These are phyloP conservation scores for Hypercompe scribonia DNA, from an alignment of 2,888 invertebrate species.

Conservation along the genomic window DNA sequence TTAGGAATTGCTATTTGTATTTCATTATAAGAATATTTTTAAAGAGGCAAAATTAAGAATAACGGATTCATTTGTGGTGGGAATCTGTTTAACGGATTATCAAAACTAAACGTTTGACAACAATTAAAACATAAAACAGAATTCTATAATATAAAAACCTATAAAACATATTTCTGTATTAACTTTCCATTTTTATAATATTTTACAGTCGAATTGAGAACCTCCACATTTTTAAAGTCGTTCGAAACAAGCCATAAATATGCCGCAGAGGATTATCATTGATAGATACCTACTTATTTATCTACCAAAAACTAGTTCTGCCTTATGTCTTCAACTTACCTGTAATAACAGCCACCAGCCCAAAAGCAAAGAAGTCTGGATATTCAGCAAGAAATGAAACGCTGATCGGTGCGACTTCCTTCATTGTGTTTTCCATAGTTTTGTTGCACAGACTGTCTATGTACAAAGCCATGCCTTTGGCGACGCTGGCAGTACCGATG, in stretches of 20 bases:
- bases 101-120: neutral
- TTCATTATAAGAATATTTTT: neutral
- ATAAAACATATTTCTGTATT: no score
- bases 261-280: neutral
- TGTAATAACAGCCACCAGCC: slow-evolving; percentile 89
- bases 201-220: neutral
- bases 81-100: neutral
- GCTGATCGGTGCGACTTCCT: slow-evolving; percentile 88
- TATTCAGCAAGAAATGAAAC: slow-evolving; percentile 89
- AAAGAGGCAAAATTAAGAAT: neutral
- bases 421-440: slow-evolving; percentile 89
- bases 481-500: slow-evolving; percentile 93
- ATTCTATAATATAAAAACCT: neutral
- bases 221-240: no score
- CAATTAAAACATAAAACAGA: neutral
- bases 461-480: slow-evolving; percentile 92
- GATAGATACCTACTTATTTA: neutral
- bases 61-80: neutral
- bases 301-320: neutral
- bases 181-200: neutral
- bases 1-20: neutral
- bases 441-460: slow-evolving; percentile 91
- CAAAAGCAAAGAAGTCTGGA: slow-evolving; percentile 92
- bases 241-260: neutral
- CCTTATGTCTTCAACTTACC: slow-evolving; percentile 76